These are phyloP conservation scores for Megalonaias nervosa DNA, from an alignment of 1,140 invertebrate species.

Conservation along the genomic window DNA sequence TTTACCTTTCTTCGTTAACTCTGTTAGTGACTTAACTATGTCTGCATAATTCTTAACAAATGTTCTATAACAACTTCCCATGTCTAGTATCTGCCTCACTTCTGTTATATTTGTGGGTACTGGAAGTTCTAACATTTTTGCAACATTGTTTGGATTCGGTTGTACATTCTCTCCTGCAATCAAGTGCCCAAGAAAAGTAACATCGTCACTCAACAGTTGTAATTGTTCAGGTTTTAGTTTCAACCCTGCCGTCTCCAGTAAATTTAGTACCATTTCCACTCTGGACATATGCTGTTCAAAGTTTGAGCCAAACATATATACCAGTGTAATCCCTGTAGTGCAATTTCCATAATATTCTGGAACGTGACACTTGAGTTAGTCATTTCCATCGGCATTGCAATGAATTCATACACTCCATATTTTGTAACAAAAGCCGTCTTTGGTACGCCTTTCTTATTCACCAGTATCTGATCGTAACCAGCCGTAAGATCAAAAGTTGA, in stretches of 20 bases:
- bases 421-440: too few relatives aligned
- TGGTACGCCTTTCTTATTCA: too few relatives aligned
- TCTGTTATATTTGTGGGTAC: conserved; percentile 3
- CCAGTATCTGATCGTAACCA: too few relatives aligned
- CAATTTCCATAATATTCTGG: too few relatives aligned
- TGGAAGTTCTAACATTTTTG: not conserved
- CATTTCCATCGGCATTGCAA: too few relatives aligned
- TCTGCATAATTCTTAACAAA: conserved; percentile 17
- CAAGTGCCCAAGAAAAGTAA: conserved; percentile 7
- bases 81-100: not conserved
- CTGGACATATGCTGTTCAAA: not conserved
- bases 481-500: too few relatives aligned
- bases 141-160: conserved; percentile 2
- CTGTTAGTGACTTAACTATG: conserved; percentile 60
- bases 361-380: too few relatives aligned
- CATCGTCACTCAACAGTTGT: conserved; percentile 6
- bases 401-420: too few relatives aligned
- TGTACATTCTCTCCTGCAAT: not conserved
- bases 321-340: too few relatives aligned
- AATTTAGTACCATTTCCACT: not conserved
- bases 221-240: conserved; percentile 9
- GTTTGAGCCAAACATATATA: not conserved
- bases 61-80: conserved; percentile 7
- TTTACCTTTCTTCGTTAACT: conserved; percentile 13
- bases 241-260: not conserved